Conservation (phyloP, 2,797 vertebrate genomes). For the Syngnathus acus region DNA sequence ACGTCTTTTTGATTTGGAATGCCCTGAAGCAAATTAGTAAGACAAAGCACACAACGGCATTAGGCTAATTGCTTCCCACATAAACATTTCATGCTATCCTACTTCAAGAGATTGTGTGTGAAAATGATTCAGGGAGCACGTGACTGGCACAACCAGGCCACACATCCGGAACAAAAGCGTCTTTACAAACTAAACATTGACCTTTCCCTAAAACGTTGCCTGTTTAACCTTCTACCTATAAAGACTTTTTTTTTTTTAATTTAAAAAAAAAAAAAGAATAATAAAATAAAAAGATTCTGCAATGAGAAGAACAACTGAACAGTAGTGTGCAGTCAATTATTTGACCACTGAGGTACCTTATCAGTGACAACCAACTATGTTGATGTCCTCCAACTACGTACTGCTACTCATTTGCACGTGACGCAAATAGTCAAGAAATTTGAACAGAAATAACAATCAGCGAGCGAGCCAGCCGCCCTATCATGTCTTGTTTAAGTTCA, state of each 20-base stretch:
- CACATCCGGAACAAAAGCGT: background rate
- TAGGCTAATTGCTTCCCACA: background rate
- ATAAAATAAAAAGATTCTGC: too few relatives aligned
- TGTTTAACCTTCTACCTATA: background rate
- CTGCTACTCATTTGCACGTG: background rate
- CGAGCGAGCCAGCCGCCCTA: background rate
- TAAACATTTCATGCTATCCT: background rate
- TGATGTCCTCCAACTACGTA: background rate
- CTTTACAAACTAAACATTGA: background rate
- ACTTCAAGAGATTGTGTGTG: background rate
- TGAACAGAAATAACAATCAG: background rate
- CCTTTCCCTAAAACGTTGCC: background rate
- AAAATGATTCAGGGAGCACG: background rate
- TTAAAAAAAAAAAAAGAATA: too few relatives aligned
- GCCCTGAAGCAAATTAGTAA: background rate
- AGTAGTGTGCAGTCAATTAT: background rate
- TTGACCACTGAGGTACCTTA: background rate
- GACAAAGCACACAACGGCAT: background rate
- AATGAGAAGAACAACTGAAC: background rate
- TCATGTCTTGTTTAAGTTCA: constrained; percentile 6
- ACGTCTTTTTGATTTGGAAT: background rate
- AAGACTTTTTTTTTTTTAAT: background rate
- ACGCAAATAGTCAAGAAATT: background rate
- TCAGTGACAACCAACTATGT: background rate
- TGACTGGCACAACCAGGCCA: background rate